Base-by-base conservation (phyloP, 1,140 invertebrate species). In the Zaprionus gabonicus region DNA sequence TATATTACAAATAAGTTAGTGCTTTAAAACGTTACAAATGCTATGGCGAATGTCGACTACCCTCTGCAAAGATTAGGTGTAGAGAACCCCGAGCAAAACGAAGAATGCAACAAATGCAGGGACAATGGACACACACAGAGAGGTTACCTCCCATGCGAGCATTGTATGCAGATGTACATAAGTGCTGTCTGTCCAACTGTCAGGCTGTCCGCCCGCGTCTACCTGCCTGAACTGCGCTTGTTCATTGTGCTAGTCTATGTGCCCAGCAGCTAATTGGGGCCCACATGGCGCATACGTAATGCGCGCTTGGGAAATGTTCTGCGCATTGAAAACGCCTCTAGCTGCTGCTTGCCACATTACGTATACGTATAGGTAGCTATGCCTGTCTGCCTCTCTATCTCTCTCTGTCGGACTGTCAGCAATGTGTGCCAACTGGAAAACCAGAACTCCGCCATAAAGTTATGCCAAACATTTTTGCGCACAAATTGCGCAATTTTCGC, bases 281-380 rank as follows among this genome's bases (percentile, higher is more conserved):
- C 83, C 84, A 88, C 85, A 87, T 81, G 84, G 84, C 80, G 83
- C 69, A 87, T 88, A 88, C 84, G 84, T 88, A 87, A 87, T 87
- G 44, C 46, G 81, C 69, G 84, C 85, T 79, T 87, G 84, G 84
- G 84, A 87, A 87, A 90, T 88, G 68, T 76, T 76, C 80, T 76
- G 70, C 13, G 62, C 82, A 77, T 79, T 79, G 76, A 80, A 71
- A 49, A 12, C 46, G 20, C 46, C 46, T 9, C 9, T 74, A 80
- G 25, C 57, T 59, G 25, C 31, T 53, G 53, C 58, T 51, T 59
- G 53, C 53, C 53, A 31, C 59, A 67, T 87, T 78, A 88, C 84
- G 78, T 88, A 88, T 88, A 81, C 81, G 81, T 73, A 46, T 12
- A 23, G 12, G 23, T 23, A 64, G 41, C n/a, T 15, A 28, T 55